phyloP scores from a whole-genome alignment of 2,113 vertebrate species.

The Elaphurus davidianus region DNA sequence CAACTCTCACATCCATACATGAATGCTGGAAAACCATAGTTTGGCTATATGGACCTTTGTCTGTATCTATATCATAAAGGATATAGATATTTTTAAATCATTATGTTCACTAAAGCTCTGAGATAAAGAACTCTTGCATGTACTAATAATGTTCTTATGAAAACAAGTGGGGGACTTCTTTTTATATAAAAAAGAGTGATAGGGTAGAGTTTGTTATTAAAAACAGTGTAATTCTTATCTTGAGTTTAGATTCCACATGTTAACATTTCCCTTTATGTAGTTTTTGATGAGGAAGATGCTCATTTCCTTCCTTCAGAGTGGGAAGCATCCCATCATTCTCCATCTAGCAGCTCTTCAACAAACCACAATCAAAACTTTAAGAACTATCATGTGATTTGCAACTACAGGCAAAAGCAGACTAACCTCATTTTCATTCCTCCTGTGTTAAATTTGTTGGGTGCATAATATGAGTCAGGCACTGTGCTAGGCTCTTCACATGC shows the following conservation, averaged over 20 bases:
- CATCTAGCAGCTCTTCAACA: background rate
- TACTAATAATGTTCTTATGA: background rate
- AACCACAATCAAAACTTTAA: background rate
- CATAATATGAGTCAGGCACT: background rate
- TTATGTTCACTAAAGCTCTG: background rate
- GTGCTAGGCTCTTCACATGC: background rate
- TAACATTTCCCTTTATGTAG: background rate
- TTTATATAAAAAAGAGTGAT: background rate
- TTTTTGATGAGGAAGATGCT: background rate
- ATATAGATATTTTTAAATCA: background rate
- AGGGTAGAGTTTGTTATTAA: background rate
- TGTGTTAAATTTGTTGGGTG: background rate
- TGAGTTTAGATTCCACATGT: background rate
- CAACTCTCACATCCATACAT: too few species aligned
- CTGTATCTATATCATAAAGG: too few species aligned
- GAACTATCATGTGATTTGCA: background rate
- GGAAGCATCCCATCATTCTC: background rate
- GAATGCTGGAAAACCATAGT: too few species aligned
- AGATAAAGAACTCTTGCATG: background rate
- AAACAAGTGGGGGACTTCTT: background rate
- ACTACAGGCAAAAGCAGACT: background rate
- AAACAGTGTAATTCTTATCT: background rate
- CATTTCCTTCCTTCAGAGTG: background rate
- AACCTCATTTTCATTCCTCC: background rate
- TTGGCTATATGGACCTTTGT: too few species aligned